Evolutionary conservation across 2,888 invertebrate species (phyloP).

Genomic region (Mythimna pallens): DNA sequence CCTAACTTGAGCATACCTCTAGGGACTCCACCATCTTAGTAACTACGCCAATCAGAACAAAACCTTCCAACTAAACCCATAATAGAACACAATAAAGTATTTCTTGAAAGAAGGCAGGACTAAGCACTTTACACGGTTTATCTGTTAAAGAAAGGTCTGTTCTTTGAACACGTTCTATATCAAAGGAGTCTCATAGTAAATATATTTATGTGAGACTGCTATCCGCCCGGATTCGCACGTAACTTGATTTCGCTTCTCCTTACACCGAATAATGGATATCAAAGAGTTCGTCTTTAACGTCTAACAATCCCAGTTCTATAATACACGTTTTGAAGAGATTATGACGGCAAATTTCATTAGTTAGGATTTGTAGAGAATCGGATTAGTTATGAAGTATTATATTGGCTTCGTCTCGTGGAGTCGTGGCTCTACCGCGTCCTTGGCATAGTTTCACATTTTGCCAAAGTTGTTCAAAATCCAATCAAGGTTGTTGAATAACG

Average conservation of each 20-base stretch:
- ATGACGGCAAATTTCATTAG: conserved; percentile 55
- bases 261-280: conserved; percentile 32
- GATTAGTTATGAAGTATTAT: conserved; percentile 58
- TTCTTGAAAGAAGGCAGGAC: conserved; percentile 34
- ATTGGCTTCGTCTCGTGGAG: conserved; percentile 52
- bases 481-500: conserved; percentile 42
- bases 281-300: too few species aligned
- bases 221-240: conserved; percentile 31
- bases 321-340: conserved; percentile 38
- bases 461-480: conserved; percentile 44
- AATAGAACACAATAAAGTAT: conserved; percentile 45
- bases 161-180: conserved; percentile 26
- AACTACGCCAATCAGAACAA: conserved; percentile 37
- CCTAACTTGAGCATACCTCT: conserved; percentile 23
- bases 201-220: conserved; percentile 32
- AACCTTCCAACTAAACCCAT: conserved; percentile 21
- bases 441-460: conserved; percentile 47
- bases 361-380: conserved; percentile 54
- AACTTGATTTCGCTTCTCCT: conserved; percentile 47
- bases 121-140: conserved; percentile 44
- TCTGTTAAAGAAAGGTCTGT: conserved; percentile 27
- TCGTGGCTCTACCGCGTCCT: conserved; percentile 34
- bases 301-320: conserved; percentile 15
- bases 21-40: conserved; percentile 27
- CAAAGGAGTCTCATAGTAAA: conserved; percentile 31